A percentile compares a stretch with the other conserved stretches of the same genome.
Conservation (phyloP, 2,888 invertebrate genomes). For the Lydus trimaculatus region DNA sequence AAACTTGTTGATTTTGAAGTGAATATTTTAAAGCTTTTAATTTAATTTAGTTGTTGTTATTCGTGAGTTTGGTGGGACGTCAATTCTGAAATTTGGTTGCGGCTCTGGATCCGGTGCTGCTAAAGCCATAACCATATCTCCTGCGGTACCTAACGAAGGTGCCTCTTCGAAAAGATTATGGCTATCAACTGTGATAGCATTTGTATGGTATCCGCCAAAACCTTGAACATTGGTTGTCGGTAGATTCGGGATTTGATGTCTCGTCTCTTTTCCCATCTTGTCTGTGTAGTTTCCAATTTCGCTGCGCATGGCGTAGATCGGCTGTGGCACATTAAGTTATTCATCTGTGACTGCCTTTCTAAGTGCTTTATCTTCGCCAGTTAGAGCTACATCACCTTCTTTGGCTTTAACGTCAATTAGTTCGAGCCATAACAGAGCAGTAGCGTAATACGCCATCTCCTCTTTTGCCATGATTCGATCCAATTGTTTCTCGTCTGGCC, state of each 20-base stretch:
- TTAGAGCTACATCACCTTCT: slow-evolving; percentile 39
- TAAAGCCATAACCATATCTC: slow-evolving; percentile 51
- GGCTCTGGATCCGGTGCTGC: slow-evolving; percentile 43
- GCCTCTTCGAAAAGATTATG: slow-evolving; percentile 51
- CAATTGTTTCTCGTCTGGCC: slow-evolving; percentile 39
- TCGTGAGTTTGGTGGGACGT: slow-evolving; percentile 34
- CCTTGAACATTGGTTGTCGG: slow-evolving; percentile 41
- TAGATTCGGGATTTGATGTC: slow-evolving; percentile 38
- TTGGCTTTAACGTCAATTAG: slow-evolving; percentile 41
- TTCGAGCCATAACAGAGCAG: slow-evolving; percentile 36
- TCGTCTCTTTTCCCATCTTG: slow-evolving; percentile 47
- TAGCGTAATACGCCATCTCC: slow-evolving; percentile 44
- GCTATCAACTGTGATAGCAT: slow-evolving; percentile 35
- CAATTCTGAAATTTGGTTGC: slow-evolving; percentile 44
- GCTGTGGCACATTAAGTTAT: slow-evolving; percentile 45
- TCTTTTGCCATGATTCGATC: slow-evolving; percentile 38
- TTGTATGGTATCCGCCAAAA: slow-evolving; percentile 47
- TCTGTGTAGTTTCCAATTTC: too few relatives aligned
- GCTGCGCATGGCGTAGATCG: too few relatives aligned
- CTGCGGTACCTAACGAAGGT: slow-evolving; percentile 47
- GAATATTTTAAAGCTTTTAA: too few relatives aligned
- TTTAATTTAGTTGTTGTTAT: too few relatives aligned
- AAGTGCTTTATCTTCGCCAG: slow-evolving; percentile 39
- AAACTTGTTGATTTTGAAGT: too few relatives aligned
- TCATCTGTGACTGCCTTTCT: slow-evolving; percentile 41